phyloP scores from a whole-genome alignment of 2,888 invertebrate genomes.

The Catocala fraxini region DNA sequence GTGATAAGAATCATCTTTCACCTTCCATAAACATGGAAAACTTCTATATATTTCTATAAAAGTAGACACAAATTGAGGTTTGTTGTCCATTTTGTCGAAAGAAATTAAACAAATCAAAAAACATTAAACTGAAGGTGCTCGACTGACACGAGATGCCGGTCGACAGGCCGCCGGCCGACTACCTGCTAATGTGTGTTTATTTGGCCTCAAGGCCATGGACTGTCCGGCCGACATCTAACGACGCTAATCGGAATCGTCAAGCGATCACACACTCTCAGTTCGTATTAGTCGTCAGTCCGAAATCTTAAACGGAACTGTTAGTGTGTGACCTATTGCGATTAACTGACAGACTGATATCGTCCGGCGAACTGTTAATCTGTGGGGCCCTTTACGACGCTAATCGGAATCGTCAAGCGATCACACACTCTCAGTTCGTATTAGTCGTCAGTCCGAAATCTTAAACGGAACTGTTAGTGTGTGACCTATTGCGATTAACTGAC shows the following conservation, averaged over 20 bases:
- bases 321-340: slow-evolving; percentile 3
- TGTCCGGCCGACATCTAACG: too few relatives aligned
- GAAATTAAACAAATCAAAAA: neutral
- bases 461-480: too few relatives aligned
- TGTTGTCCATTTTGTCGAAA: slow-evolving; percentile 7
- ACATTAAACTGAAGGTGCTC: too few relatives aligned
- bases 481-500: too few relatives aligned
- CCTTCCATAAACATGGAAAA: slow-evolving; percentile 9
- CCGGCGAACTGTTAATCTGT: slow-evolving; percentile 7
- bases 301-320: slow-evolving; percentile 8
- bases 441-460: too few relatives aligned
- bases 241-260: neutral
- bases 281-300: slow-evolving; percentile 2
- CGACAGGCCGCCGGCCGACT: neutral
- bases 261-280: slow-evolving; percentile 3
- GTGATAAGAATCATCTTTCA: slow-evolving; percentile 6
- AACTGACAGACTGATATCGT: slow-evolving; percentile 5
- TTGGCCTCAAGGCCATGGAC: too few relatives aligned
- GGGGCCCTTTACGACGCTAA: too few relatives aligned
- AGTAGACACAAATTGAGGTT: slow-evolving; percentile 4
- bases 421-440: too few relatives aligned
- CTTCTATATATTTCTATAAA: slow-evolving; percentile 9
- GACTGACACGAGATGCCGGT: neutral
- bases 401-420: too few relatives aligned
- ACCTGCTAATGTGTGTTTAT: neutral